Conservation (phyloP, 2,888 invertebrate genomes). For the Geotrupes spiniger region DNA sequence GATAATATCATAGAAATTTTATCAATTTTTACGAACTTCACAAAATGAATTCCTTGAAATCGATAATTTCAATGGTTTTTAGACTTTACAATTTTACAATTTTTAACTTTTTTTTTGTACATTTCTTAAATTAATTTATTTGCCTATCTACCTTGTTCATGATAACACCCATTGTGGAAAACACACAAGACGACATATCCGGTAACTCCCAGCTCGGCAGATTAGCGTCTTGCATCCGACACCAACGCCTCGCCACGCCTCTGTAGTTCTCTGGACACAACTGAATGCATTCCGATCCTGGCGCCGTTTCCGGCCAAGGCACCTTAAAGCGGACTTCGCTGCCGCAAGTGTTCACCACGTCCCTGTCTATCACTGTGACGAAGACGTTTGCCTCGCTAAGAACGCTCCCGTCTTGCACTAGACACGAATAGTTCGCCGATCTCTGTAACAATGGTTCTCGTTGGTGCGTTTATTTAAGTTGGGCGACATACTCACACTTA, state of each 20-base stretch:
- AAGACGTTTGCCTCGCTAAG: constrained; percentile 56
- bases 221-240: constrained; percentile 59
- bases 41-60: too few species aligned
- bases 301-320: constrained; percentile 66
- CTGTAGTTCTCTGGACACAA: constrained; percentile 57
- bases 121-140: too few species aligned
- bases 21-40: too few species aligned
- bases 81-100: too few species aligned
- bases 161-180: constrained; percentile 61
- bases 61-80: too few species aligned
- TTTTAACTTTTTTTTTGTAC: too few species aligned
- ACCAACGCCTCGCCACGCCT: constrained; percentile 55
- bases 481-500: constrained; percentile 58
- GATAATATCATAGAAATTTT: too few species aligned
- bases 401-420: constrained; percentile 53
- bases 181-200: constrained; percentile 72
- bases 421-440: constrained; percentile 74
- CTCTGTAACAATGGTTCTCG: constrained; percentile 53
- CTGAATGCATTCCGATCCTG: constrained; percentile 62
- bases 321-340: constrained; percentile 57
- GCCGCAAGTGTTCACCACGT: constrained; percentile 57
- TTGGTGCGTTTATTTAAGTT: not conserved
- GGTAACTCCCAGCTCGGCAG: constrained; percentile 73
- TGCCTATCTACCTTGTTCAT: constrained; percentile 68
- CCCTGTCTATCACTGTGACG: constrained; percentile 61